Evolutionary conservation across 2,113 vertebrate species (phyloP), one percentile per base, ranked within the genome.

Genomic region (Pomatostomus ruficeps): DNA sequence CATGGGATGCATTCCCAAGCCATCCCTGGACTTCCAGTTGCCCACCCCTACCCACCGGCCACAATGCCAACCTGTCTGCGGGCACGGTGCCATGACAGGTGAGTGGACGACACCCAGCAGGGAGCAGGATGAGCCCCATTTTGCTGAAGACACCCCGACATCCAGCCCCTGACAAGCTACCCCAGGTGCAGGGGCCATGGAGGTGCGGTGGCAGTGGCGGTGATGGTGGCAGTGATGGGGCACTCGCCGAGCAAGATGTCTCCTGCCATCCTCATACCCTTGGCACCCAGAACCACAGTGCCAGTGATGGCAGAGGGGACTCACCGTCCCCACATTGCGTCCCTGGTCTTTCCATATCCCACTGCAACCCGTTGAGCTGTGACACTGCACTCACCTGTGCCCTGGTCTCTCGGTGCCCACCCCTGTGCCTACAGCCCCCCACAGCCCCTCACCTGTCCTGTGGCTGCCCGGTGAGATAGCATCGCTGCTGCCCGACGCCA

Each of bases 401-500:
- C 55, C 51, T 3, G 3, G 25, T 29, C 35, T 74, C 54, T 72
- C 33, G 1, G 11, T 36, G 54, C 46, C 88, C 73, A 89, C 36
- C 58, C 72, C 2, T 1, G 9, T 48, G 46, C 68, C 63, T 25
- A 1, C 29, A 68, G 48, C 23, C 25, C 76, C 49, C 62, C 13
- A 9, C 55, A 24, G 45, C 58, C 58, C 88, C 97, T 97, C 98
- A 99, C 99, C 99, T 96, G 98, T 98, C 97, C 99, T 98, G 97
- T 99, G 99, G 96, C 98, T 91, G 98, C 98, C 97, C 31, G 98
- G 98, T 0, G 98, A 98, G 62, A 98, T 12, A 29, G 94, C 92
- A 9, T 99, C 99, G 1, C 98, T 96, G 40, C 98, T 98, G 98
- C 96, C 96, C 3, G 99, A 97, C 12, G 98, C 98, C 40, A 98